Base-by-base conservation (phyloP, 2,888 invertebrate genomes). In the Campoletis raptor region DNA sequence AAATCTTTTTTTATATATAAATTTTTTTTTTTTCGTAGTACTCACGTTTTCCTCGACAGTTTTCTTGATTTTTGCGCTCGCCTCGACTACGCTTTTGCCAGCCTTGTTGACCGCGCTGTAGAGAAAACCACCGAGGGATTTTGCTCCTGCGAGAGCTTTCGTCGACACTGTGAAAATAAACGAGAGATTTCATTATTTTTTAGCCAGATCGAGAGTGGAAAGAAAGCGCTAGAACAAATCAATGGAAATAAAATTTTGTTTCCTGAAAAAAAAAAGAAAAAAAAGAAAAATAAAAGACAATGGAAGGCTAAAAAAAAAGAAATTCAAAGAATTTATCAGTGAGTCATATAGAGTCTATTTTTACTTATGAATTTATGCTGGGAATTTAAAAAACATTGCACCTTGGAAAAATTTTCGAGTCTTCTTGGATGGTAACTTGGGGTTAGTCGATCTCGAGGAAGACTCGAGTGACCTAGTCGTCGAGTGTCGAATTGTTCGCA, bases 61-160 rank as follows among this genome's bases (percentile, higher is more conserved):
- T 95, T 98, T 98, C 96, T 99, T 99, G 93, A 99, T 97, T 95
- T 98, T 98, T 90, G 97, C 98, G 90, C 98, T 97, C 85, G 98
- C 98, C 95, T 98, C 98, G 94, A 97, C 97, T 89, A 98, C 98
- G 90, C 97, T 97, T 93, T 98, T 98, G 54, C 99, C 98, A 84
- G 99, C 99, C 95, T 98, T 99, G 95, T 98, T 99, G 90, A 99
- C 98, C 90, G 99, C 98, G 88, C 98, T 98, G 95, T 98, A 99
- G 90, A 99, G 96, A 95, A 98, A 98, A 94, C 96, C 98, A 90
- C 98, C 98, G 93, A 98, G 96, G 79, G 97, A 97, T 95, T 98
- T 98, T 90, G 98, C 98, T 76, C 98, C 97, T 77, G 97, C 97
- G 90, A 98, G 96, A 85, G 98, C 98, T 95, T 98, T 98, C 91